Conservation (phyloP, 2,113 vertebrate genomes). For the Patagioenas fasciata region DNA sequence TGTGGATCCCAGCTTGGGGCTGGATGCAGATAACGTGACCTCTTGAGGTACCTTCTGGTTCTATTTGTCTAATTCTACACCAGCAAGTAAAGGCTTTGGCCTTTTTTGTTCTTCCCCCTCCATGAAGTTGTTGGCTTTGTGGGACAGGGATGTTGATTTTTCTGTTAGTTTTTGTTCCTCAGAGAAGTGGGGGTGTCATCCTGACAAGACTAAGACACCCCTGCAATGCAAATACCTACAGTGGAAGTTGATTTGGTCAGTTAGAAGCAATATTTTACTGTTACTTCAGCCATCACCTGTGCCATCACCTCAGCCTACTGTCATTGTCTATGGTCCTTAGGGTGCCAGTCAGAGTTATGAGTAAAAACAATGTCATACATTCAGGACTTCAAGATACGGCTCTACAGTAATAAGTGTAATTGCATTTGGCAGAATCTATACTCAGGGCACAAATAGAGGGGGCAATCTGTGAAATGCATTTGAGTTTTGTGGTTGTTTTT, state of each 20-base stretch:
- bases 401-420: background rate
- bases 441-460: constrained; percentile 22
- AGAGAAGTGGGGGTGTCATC: background rate
- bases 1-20: background rate
- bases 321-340: background rate
- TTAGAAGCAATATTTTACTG: background rate
- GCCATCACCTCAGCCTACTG: background rate
- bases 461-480: background rate
- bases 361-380: background rate
- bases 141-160: background rate
- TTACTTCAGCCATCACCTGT: background rate
- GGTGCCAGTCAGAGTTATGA: background rate
- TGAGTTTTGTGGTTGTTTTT: background rate
- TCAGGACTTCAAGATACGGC: background rate
- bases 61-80: background rate
- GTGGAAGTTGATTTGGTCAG: background rate
- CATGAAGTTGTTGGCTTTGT: background rate
- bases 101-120: background rate
- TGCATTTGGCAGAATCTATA: background rate
- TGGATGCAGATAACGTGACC: background rate
- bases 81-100: background rate
- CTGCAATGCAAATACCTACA: background rate
- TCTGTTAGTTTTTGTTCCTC: background rate
- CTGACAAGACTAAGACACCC: background rate
- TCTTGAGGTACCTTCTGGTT: background rate